Base-by-base conservation (phyloP, 2,888 invertebrate genomes). In the Callimorpha dominula region DNA sequence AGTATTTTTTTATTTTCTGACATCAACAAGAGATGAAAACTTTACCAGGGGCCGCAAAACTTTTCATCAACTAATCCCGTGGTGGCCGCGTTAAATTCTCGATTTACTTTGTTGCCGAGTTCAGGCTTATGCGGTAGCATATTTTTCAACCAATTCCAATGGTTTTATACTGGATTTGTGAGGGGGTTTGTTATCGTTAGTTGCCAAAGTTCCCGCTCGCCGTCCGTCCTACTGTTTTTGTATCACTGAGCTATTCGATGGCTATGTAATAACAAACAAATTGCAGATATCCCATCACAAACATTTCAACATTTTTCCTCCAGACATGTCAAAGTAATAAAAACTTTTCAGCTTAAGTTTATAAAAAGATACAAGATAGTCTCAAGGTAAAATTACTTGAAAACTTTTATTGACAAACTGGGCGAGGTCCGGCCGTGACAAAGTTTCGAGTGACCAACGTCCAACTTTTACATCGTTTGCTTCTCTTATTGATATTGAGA, bases 11-110 rank as follows among this genome's bases (percentile, higher is more conserved):
- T 91, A 87, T 90, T 91, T 89, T 89, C 87, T 87, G 88, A 89
- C 92, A 91, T 92, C 91, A 92, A 92, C 92, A 92, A 90, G 91
- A 93, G 94, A 92, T 93, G 94, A 91, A 92, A 94, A 94, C 92
- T 95, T 93, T 81, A 76, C 79, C 88, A 79, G 83, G 82, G 88
- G 78, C 85, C 83, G 85, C 81, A 86, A 92, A 88, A 94, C 89
- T 94, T 95, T 90, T 89, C 92, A 89, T 87, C 87, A 88, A 89
- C 92, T 95, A 95, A 95, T 95, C 95, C 94, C 87, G 86, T 84
- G 86, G 90, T 88, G 87, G 88, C 88, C 87, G 89, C 90, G 91
- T 90, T 93, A 94, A 94, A 94, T 92, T 94, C 94, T 84, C 92
- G 89, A 92, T 94, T 92, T 94, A 95, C 93, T 93, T 91, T 91